Base-by-base conservation (phyloP, 1,140 invertebrate genomes). In the Homarus americanus region DNA sequence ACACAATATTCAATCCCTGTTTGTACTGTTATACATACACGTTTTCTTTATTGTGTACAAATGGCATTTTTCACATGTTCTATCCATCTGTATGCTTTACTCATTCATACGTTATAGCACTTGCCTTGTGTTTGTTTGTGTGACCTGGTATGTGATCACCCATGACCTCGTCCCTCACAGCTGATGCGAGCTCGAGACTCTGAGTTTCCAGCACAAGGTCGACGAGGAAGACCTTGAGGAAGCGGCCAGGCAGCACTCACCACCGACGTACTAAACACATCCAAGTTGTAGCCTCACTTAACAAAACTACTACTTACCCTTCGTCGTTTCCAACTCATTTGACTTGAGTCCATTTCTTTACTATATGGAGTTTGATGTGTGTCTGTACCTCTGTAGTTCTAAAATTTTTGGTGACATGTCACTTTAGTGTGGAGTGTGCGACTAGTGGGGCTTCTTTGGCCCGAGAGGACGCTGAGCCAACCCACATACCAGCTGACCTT, bases 101-200 rank as follows among this genome's bases (percentile, higher is more conserved):
- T 32, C 28, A 69, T 69, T 24, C 17, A 28, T 69, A 28, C 17
- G 63, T 32, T 7, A 0, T 69, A 69, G 63, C 63, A 69, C 63
- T 32, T 32, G 2, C 28, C n/a, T 32, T 69, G 7, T 40, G 24
- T 69, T 69, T 9, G 24, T n/a, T 12, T 78, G 24, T 49, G 41
- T 38, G 32, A 17, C n/a, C 28, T 63, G 34, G 32, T n/a, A 12
- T 84, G 63, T 66, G 53, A 84, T 38, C 63, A 7, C 15, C 66
- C 63, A 40, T 28, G 63, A 40, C 82, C 36, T 84, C 82, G 38
- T 84, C 34, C 34, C 63, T 84, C 53, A 84, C 82, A 84, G 82
- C 82, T 84, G 82, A 84, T 84, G 82, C 82, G 63, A 84, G 15
- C 44, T 72, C 82, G 58, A 2, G 63, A 84, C 38, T 5, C 82